phyloP scores from a whole-genome alignment of 2,113 vertebrate species.

The Tachycineta bicolor region DNA sequence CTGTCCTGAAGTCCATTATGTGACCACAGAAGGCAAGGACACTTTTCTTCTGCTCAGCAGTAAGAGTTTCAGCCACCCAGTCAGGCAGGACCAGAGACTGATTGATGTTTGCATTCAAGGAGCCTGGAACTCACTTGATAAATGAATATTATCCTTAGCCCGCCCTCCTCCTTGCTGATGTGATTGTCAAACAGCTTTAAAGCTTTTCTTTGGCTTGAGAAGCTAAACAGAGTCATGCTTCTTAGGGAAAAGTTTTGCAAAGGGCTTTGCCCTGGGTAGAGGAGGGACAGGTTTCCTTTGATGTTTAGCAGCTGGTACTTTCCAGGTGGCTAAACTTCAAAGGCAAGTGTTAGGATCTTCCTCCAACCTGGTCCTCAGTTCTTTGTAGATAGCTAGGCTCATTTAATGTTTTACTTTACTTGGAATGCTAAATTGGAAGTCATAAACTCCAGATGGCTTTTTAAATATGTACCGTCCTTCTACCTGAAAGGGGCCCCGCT shows the following conservation, averaged over 20 bases:
- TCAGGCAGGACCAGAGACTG: background rate
- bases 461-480: constrained; percentile 27
- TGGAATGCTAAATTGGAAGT: constrained; percentile 58
- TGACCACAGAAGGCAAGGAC: background rate
- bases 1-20: background rate
- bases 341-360: constrained; percentile 47
- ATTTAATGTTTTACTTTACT: constrained; percentile 48
- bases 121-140: constrained; percentile 39
- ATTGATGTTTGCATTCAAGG: constrained; percentile 15
- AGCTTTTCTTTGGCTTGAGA: constrained; percentile 35
- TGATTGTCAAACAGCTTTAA: constrained; percentile 29
- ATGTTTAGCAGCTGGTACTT: constrained; percentile 45
- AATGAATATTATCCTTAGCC: background rate
- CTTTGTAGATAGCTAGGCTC: constrained; percentile 51
- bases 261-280: constrained; percentile 42
- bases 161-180: constrained; percentile 7
- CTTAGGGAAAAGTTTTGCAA: constrained; percentile 23
- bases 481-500: constrained; percentile 40
- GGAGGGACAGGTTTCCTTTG: constrained; percentile 61
- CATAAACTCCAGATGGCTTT: constrained; percentile 62
- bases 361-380: constrained; percentile 29
- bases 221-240: constrained; percentile 53
- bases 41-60: background rate
- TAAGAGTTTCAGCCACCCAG: background rate
- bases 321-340: constrained; percentile 65